Evolutionary conservation across 1,140 invertebrate genomes (phyloP), one percentile per base, ranked within the genome.

Genomic region (Drosophila bocqueti): DNA sequence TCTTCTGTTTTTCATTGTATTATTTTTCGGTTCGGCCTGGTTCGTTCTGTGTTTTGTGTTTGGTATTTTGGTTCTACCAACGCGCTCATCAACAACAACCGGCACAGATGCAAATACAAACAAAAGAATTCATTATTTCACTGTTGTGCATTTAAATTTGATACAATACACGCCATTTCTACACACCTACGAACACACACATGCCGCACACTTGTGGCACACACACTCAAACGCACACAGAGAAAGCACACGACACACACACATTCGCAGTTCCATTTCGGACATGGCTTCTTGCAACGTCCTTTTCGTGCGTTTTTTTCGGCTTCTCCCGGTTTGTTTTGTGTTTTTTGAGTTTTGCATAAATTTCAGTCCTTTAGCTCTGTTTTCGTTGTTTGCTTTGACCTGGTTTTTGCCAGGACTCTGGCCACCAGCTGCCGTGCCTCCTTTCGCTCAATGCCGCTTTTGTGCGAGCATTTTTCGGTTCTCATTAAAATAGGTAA

Each of bases 401-500:
- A 90, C 84, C 84, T 89, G 84, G 84, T 89, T 89, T 89, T 69
- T 46, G 69, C 59, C 82, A 55, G 80, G 69, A n/a, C 69, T 77
- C 74, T 83, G 31, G 58, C 29, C 63, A 34, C 45, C 58, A 60
- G 54, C 54, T 79, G 71, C 38, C 45, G 78, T 47, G 54, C 36
- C 58, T 54, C 63, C 66, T 59, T 58, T 45, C 26, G 66, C 60
- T 64, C 67, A 29, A 61, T 64, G 68, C 65, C 50, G 63, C 40
- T 42, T 61, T 68, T 74, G 66, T 78, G 60, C 62, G 72, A 80
- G 74, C 81, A 78, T 87, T 87, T 89, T 87, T 90, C 66, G 85
- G 74, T 69, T 81, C 84, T 89, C 84, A 89, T 89, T 89, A 89
- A 89, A 89, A 90, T 89, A 90, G 84, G 84, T 89, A 89, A 89